A percentile compares a stretch with the other conserved stretches of the same genome.
Evolutionary conservation across 2,888 invertebrate genomes (phyloP).

Genomic region (Atethmia centrago): DNA sequence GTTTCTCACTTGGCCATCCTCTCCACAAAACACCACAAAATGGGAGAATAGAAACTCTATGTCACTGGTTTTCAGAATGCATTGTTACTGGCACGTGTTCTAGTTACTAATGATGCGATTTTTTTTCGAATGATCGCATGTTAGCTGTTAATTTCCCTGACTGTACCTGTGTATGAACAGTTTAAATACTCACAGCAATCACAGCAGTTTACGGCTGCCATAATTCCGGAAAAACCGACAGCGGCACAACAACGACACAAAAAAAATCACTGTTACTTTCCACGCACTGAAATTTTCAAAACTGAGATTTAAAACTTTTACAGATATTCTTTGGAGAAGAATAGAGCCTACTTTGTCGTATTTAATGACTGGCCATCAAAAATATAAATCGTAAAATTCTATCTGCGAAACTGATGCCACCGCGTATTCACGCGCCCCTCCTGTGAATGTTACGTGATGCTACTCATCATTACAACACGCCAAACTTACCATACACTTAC

Average conservation of each 20-base stretch:
- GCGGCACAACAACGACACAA: not conserved
- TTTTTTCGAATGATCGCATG: no score
- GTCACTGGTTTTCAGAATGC: no score
- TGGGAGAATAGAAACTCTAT: no score
- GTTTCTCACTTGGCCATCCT: no score
- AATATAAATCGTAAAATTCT: slow-evolving; percentile 62
- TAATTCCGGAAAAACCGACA: slow-evolving; percentile 11
- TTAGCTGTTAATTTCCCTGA: no score
- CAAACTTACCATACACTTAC: slow-evolving; percentile 73
- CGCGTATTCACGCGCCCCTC: slow-evolving; percentile 68
- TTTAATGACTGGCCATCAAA: slow-evolving; percentile 58
- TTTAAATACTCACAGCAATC: slow-evolving; percentile 45
- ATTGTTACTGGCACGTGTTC: no score
- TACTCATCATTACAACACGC: slow-evolving; percentile 75
- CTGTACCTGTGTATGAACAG: not conserved
- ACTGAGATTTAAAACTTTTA: not conserved
- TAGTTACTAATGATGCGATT: no score
- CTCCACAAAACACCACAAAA: no score
- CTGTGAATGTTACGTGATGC: slow-evolving; percentile 70
- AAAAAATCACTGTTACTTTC: slow-evolving; percentile 36
- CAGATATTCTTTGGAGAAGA: not conserved
- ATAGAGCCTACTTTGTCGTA: slow-evolving; percentile 24
- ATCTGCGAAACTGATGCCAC: slow-evolving; percentile 65
- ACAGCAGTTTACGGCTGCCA: slow-evolving; percentile 41
- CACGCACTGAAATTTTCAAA: not conserved